These are phyloP conservation scores for Drosophila erecta DNA, from an alignment of 1,140 invertebrate genomes.

Conservation along the genomic window DNA sequence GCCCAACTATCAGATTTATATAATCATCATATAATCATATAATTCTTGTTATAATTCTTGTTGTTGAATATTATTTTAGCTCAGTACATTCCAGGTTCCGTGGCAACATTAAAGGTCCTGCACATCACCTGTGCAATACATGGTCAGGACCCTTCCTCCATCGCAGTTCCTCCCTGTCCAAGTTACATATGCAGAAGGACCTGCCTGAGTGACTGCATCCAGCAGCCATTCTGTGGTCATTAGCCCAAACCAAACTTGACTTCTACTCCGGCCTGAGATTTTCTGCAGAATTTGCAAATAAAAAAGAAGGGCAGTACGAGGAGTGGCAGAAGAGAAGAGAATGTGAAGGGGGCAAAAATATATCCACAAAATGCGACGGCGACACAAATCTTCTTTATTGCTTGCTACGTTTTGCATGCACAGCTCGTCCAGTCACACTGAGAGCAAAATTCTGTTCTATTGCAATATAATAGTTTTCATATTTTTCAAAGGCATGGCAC, in stretches of 20 bases:
- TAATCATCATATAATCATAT: too few relatives aligned
- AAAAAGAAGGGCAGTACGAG: constrained; percentile 10
- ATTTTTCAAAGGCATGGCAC: too few relatives aligned
- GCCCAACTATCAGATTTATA: too few relatives aligned
- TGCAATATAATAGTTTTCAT: too few relatives aligned
- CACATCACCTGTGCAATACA: constrained; percentile 16
- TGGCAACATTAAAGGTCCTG: neutral
- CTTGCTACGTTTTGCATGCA: constrained; percentile 72
- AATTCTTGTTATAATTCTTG: neutral
- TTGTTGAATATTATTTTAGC: neutral
- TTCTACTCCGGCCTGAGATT: constrained; percentile 64
- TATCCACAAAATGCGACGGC: constrained; percentile 74
- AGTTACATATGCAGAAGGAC: constrained; percentile 22
- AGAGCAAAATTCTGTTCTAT: too few relatives aligned
- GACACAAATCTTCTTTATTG: constrained; percentile 82
- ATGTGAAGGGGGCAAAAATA: constrained; percentile 42
- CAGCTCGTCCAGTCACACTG: constrained; percentile 26
- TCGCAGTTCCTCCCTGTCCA: neutral
- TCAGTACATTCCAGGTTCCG: neutral
- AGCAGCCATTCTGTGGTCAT: constrained; percentile 80
- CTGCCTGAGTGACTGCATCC: constrained; percentile 65
- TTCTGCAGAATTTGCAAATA: constrained; percentile 74
- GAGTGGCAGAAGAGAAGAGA: constrained; percentile 22
- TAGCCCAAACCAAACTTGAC: constrained; percentile 80
- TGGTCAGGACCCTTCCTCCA: constrained; percentile 2